A percentile compares a stretch with the other conserved stretches of the same genome.
These are phyloP conservation scores for Macrosiphum euphorbiae DNA, from an alignment of 2,888 invertebrate species.

Conservation along the genomic window DNA sequence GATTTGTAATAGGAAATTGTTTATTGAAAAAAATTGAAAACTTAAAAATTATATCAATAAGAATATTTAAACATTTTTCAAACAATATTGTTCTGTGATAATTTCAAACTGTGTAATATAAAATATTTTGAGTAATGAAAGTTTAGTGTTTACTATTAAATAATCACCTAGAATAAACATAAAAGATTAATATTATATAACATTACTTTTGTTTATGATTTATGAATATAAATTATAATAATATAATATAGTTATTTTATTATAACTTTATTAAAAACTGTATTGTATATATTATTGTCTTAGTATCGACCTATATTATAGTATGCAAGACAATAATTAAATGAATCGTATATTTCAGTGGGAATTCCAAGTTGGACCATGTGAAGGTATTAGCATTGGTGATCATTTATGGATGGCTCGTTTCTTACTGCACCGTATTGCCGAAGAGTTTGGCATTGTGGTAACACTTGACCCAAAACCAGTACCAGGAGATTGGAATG, in stretches of 20 bases:
- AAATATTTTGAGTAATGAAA: not conserved
- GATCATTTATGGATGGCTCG: slow-evolving; percentile 92
- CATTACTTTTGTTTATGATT: not conserved
- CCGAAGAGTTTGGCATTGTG: slow-evolving; percentile 92
- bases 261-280: not conserved
- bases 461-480: slow-evolving; percentile 85
- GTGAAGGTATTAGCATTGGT: slow-evolving; percentile 84
- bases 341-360: slow-evolving; percentile 72
- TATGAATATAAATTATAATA: not conserved
- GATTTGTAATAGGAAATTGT: not conserved
- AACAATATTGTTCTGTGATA: not conserved
- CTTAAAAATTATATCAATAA: not conserved
- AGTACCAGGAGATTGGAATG: slow-evolving; percentile 91
- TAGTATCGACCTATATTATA: not conserved
- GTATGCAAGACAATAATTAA: not conserved
- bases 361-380: slow-evolving; percentile 94
- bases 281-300: not conserved
- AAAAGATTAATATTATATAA: not conserved
- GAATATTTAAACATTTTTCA: not conserved
- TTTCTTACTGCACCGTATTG: slow-evolving; percentile 88
- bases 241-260: not conserved
- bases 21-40: not conserved
- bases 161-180: not conserved
- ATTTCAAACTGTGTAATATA: not conserved
- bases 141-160: not conserved